phyloP scores from a whole-genome alignment of 2,797 vertebrate genomes.

The Characodon lateralis region DNA sequence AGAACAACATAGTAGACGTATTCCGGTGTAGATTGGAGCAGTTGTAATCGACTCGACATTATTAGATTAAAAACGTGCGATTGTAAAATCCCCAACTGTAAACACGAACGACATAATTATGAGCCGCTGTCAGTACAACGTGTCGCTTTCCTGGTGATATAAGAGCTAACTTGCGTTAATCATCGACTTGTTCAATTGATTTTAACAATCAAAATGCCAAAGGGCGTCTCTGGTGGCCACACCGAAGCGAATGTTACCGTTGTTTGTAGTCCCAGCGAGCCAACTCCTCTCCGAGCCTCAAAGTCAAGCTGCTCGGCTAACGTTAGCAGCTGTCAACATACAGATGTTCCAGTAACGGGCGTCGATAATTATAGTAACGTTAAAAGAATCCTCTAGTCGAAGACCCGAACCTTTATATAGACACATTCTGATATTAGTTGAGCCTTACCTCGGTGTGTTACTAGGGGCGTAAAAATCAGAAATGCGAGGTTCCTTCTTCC shows the following conservation, averaged over 20 bases:
- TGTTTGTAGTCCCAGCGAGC: conserved; percentile 11
- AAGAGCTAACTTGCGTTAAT: not conserved
- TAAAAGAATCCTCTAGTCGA: too few species aligned
- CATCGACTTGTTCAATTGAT: not conserved
- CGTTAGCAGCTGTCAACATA: conserved; percentile 65
- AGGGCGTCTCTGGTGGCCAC: not conserved
- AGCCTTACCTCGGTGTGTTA: conserved; percentile 49
- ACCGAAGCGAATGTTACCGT: not conserved
- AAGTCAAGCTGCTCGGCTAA: conserved; percentile 49
- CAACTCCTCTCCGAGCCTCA: conserved; percentile 25
- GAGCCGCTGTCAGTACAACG: not conserved
- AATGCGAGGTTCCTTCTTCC: conserved; percentile 3
- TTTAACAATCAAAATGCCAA: not conserved
- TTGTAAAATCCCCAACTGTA: not conserved
- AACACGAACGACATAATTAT: not conserved
- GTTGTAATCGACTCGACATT: not conserved
- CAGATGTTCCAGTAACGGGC: conserved; percentile 67
- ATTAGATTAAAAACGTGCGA: not conserved
- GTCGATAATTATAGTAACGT: conserved; percentile 44
- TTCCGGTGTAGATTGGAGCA: not conserved
- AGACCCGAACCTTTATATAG: not conserved
- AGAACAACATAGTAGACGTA: not conserved
- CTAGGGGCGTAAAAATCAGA: not conserved
- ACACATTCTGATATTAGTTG: rapidly evolving
- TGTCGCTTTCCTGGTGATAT: not conserved